phyloP scores from a whole-genome alignment of 2,888 invertebrate species.

The Eupeodes latifasciatus region DNA sequence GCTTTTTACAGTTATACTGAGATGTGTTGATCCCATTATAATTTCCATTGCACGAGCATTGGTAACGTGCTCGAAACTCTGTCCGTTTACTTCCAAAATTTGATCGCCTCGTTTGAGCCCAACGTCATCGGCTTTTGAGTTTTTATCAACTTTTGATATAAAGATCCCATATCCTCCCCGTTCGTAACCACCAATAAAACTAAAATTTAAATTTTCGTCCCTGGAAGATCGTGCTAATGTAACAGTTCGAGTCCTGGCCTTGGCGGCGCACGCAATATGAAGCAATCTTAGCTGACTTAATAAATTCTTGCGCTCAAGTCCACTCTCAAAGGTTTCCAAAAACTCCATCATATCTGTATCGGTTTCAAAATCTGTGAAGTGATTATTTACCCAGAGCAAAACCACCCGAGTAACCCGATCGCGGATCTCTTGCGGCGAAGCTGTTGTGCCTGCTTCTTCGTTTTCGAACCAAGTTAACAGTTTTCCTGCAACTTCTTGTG shows the following conservation, averaged over 20 bases:
- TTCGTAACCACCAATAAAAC: slow-evolving; percentile 96
- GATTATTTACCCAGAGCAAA: slow-evolving; percentile 99
- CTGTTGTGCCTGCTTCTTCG: slow-evolving; percentile 85
- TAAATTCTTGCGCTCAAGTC: slow-evolving; percentile 93
- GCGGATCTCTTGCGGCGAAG: slow-evolving; percentile 82
- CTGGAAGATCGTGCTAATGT: slow-evolving; percentile 96
- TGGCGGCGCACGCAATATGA: slow-evolving; percentile 98
- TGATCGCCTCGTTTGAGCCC: slow-evolving; percentile 99
- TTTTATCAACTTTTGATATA: slow-evolving; percentile 96
- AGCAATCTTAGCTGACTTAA: slow-evolving; percentile 92
- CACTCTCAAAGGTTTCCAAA: slow-evolving; percentile 95
- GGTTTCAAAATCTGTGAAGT: slow-evolving; percentile 98
- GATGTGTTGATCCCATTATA: slow-evolving; percentile 95
- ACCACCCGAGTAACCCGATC: slow-evolving; percentile 97
- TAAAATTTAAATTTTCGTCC: slow-evolving; percentile 97
- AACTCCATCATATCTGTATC: slow-evolving; percentile 98
- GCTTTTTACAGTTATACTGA: slow-evolving; percentile 98
- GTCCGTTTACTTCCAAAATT: slow-evolving; percentile 98
- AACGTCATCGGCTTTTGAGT: slow-evolving; percentile 97
- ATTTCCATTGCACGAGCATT: slow-evolving; percentile 96
- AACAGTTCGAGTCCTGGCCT: slow-evolving; percentile 95
- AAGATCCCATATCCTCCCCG: slow-evolving; percentile 96
- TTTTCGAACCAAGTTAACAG: slow-evolving; percentile 94
- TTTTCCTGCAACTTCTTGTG: slow-evolving; percentile 93
- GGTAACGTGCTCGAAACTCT: slow-evolving; percentile 97